Conservation (phyloP, 2,113 vertebrate genomes). For the Formicarius rufipectus region DNA sequence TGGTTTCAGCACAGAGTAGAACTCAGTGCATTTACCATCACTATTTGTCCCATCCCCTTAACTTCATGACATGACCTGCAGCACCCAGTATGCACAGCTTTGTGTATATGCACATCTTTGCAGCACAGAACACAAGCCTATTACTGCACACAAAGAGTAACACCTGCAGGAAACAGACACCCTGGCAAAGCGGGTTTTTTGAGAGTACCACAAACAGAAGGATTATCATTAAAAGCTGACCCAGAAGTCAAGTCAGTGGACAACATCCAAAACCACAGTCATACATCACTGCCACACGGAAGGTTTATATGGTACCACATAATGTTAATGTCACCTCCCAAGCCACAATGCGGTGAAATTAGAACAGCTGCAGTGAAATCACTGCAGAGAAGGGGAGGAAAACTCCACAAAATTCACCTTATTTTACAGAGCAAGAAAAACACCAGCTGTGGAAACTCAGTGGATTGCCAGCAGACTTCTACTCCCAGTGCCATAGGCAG, state of each 20-base stretch:
- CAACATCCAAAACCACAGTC: background rate
- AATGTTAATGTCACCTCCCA: background rate
- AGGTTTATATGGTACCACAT: background rate
- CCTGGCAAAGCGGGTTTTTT: background rate
- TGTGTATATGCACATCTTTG: accelerated
- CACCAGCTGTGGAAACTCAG: background rate
- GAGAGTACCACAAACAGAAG: background rate
- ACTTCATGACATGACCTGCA: background rate
- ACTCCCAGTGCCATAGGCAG: background rate
- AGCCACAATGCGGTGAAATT: background rate
- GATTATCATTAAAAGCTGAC: background rate
- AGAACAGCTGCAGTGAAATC: background rate
- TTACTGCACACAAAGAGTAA: background rate
- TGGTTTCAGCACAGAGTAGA: accelerated
- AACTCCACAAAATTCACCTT: background rate
- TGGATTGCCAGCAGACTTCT: background rate
- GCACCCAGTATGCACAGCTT: accelerated
- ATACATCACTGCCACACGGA: background rate
- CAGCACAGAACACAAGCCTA: background rate
- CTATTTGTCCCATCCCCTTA: background rate
- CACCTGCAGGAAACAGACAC: background rate
- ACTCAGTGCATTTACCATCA: background rate
- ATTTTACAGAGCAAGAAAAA: background rate
- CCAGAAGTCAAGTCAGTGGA: background rate
- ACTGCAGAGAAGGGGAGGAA: background rate